Base-by-base conservation (phyloP, 2,888 invertebrate genomes). In the Caenorhabditis sp. region DNA sequence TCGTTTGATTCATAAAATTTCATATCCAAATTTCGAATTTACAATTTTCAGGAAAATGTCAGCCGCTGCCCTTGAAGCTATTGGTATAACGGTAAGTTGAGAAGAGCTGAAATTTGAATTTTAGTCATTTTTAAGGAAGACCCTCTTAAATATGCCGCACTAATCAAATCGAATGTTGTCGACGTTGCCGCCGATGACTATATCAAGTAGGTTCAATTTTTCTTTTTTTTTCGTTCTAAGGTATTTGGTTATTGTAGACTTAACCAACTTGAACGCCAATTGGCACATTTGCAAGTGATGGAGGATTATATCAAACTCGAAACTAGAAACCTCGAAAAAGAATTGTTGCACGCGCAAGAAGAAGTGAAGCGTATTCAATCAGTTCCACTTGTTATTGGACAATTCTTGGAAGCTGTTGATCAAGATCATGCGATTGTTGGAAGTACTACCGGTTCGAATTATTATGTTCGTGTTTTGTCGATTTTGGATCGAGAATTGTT, bases 241-340 rank as follows among this genome's bases (percentile, higher is more conserved):
- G n/a, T n/a, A 31, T 31, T 31, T 31, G 4, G 31, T 31, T 31
- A n/a, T 31, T 31, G 31, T n/a, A 81, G 78, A 65, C 81, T 84
- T 55, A 88, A 95, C 93, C 97, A 96, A 92, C 90, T 99, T 21
- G 95, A 96, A 90, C 92, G 94, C 79, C 95, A 96, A 90, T 89
- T 99, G 26, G 97, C 99, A 89, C 99, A 97, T 89, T 90, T 99
- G 12, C 95, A 96, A 89, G 97, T 99, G 0, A 97, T 99, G 91
- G 99, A 99, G 88, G 97, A 97, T 86, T 99, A 99, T 88, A 97
- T 99, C 65, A 99, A 99, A 89, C 96, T 97, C 91, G 99, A 99
- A 90, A 97, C 97, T 88, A 92, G 97, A 66, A 99, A 99, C 89
- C 90, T 99, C 65, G 97, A 97, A 88, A 99, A 99, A 86, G 99